Base-by-base conservation (phyloP, 2,888 invertebrate genomes). In the Cerastis rubricosa region DNA sequence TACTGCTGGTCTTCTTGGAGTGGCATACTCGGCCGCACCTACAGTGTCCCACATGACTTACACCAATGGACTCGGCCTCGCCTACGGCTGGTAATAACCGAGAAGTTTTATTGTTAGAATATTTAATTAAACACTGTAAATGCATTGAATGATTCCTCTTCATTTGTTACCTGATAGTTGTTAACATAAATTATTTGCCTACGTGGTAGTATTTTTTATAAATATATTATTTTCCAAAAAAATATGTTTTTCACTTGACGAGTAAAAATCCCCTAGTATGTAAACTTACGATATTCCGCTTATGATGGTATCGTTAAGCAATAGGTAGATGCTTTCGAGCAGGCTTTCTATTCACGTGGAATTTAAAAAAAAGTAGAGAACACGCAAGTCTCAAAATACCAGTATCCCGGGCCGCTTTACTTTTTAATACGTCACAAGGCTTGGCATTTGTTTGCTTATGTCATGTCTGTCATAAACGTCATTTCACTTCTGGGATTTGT, bases 31-130 rank as follows among this genome's bases (percentile, higher is more conserved):
- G 22, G 97, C 97, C 51, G 97, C 97, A 22, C 97, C 97, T 17
- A 96, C 97, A 25, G 97, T 97, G 3, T 97, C 97, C n/a, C 97
- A 97, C 92, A 97, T 97, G 96, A 96, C 96, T 65, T 97, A 97
- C 93, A 92, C 95, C 75, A 97, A 97, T 87, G 97, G 97, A 85
- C 94, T 97, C 54, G 97, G 97, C n/a, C 90, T 97, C 49, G 94
- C 95, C 25, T 97, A 97, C 91, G 94, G 95, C 83, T 97, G 97
- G 97, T 97, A 97, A 94, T 63, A 91, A 63, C 6, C 25, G 11
- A 61, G 65, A 25, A 43, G 65, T 54, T 67, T 67, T 64, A 71
- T 49, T 78, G 66, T 69, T 83, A 82, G 75, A 75, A 57, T 85
- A 78, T 81, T 69, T 86, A 88, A 82, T 81, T 70, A 69, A 76